Evolutionary conservation across 2,888 invertebrate species (phyloP), one percentile per base, ranked within the genome.

Genomic region (Amblyjoppa proteus): DNA sequence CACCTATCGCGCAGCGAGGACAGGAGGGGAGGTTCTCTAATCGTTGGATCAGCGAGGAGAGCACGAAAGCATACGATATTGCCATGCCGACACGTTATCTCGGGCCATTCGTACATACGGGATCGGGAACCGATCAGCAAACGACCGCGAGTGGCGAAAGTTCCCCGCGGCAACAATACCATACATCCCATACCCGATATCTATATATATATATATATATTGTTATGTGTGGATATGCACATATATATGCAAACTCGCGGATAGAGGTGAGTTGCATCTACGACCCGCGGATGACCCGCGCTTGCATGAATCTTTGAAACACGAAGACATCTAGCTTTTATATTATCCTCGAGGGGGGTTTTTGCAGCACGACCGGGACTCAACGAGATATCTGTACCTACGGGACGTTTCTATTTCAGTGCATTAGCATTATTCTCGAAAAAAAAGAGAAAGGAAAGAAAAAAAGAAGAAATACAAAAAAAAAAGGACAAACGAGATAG

Each of bases 351-450:
- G 45, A 51, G 34, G 58, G 38, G 56, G 53, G 69, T 69, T 80
- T 76, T 80, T 80, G 56, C 70, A 71, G 78, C 78, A 80, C 82
- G 80, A 85, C 80, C 53, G 38, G 58, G n/a, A 34, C 31, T 64
- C 28, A 53, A 77, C 61, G 34, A 25, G 66, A 82, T 56, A 71
- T 73, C 71, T 58, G 76, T 61, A 68, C 76, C 76, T 56, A 64
- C 82, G 77, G 83, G 77, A 85, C 85, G 85, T 85, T 83, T 85
- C 85, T 85, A 85, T 85, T 83, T 77, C 83, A 83, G 76, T 73
- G 80, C 83, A 83, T 85, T 80, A 80, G 83, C 77, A 76, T 80
- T 73, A 73, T 58, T 66, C 75, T 71, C 45, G 80, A 51, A 69
- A 78, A 78, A 81, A 41, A 13, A 75, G 38, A 70, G 49, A 64